Percentiles rank a stretch among this genome's conserved stretches.
Evolutionary conservation across 2,113 vertebrate species (phyloP).

Genomic region (Willisornis vidua): DNA sequence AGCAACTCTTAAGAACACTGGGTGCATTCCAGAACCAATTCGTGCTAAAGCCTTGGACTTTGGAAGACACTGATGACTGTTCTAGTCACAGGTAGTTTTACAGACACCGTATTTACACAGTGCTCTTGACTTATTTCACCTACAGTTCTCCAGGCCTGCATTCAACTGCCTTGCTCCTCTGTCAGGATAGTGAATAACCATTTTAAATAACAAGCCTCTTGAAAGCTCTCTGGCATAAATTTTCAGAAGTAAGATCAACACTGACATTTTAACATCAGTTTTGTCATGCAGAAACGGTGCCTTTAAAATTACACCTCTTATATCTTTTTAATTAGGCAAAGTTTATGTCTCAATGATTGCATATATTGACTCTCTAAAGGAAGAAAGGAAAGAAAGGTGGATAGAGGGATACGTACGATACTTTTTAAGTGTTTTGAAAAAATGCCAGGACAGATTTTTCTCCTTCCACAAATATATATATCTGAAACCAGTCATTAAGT

Average conservation of each 20-base stretch:
- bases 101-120: conserved; percentile 4
- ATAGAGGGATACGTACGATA: neutral
- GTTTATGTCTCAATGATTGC: neutral
- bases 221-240: neutral
- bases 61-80: conserved; percentile 24
- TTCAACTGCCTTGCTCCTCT: neutral
- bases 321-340: neutral
- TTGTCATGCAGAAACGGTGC: neutral
- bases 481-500: neutral
- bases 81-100: conserved; percentile 31
- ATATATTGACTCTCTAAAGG: neutral
- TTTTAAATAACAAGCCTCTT: neutral
- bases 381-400: neutral
- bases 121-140: conserved; percentile 16
- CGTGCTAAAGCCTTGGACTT: conserved; percentile 21
- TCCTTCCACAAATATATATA: neutral
- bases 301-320: neutral
- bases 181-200: neutral
- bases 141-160: neutral
- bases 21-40: conserved; percentile 1
- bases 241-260: neutral
- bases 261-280: neutral
- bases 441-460: neutral
- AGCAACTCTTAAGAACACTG: neutral
- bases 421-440: neutral